Conservation (phyloP, 2,888 invertebrate species). For the Drosophila demipolita region DNA sequence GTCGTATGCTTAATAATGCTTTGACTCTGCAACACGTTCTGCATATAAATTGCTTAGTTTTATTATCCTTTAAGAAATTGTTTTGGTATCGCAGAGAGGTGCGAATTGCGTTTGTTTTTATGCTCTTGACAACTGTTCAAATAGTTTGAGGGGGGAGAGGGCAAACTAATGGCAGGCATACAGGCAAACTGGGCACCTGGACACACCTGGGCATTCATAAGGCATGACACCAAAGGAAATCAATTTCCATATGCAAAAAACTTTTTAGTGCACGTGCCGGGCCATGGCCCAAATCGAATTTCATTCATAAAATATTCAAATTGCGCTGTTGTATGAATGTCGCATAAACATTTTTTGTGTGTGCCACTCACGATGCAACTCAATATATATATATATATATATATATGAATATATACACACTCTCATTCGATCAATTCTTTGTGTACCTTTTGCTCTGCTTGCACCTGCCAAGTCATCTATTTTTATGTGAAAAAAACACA, state of each 20-base stretch:
- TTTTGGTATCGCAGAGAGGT: slow-evolving; percentile 51
- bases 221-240: slow-evolving; percentile 70
- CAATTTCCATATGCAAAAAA: slow-evolving; percentile 82
- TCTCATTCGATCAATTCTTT: slow-evolving; percentile 18
- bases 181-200: slow-evolving; percentile 36
- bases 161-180: slow-evolving; percentile 41
- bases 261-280: slow-evolving; percentile 76
- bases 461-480: slow-evolving; percentile 54
- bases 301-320: slow-evolving; percentile 79
- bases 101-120: slow-evolving; percentile 79
- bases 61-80: slow-evolving; percentile 40
- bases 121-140: slow-evolving; percentile 77
- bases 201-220: slow-evolving; percentile 38
- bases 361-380: slow-evolving; percentile 36
- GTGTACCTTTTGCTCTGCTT: slow-evolving; percentile 45
- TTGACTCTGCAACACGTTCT: slow-evolving; percentile 56
- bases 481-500: slow-evolving; percentile 71
- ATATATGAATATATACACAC: background rate
- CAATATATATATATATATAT: slow-evolving; percentile 7
- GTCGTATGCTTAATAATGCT: slow-evolving; percentile 57
- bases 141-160: slow-evolving; percentile 51
- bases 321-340: slow-evolving; percentile 78
- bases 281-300: slow-evolving; percentile 67
- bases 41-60: slow-evolving; percentile 84
- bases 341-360: slow-evolving; percentile 76